phyloP scores from a whole-genome alignment of 2,888 invertebrate genomes.

The Latheticus oryzae region DNA sequence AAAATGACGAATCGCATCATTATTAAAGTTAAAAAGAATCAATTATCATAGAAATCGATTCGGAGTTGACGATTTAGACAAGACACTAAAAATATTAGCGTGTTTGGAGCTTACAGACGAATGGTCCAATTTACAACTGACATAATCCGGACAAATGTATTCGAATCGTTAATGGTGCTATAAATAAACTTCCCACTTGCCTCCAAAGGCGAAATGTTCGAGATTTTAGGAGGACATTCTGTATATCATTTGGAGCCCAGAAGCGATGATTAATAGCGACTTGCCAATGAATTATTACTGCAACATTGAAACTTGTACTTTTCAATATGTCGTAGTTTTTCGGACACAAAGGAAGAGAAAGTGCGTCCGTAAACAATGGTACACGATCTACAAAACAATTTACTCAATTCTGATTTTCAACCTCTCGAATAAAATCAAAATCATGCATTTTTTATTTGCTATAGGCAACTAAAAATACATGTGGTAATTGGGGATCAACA shows the following conservation, averaged over 20 bases:
- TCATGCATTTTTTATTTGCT: too few relatives aligned
- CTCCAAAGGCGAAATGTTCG: conserved; percentile 21
- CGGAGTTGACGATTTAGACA: conserved; percentile 17
- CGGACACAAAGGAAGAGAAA: conserved; percentile 17
- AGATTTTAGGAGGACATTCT: conserved; percentile 20
- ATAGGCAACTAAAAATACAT: too few relatives aligned
- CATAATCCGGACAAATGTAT: conserved; percentile 35
- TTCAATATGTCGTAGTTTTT: conserved; percentile 5
- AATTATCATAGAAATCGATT: conserved; percentile 29
- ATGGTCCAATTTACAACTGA: conserved; percentile 34
- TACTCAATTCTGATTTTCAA: too few relatives aligned
- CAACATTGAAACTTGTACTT: conserved; percentile 2
- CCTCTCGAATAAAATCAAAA: too few relatives aligned
- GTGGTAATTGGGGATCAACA: too few relatives aligned
- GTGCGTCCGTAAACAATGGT: conserved; percentile 1
- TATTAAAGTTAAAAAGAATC: conserved; percentile 12
- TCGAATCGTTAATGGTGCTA: conserved; percentile 31
- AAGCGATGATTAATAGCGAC: conserved; percentile 20
- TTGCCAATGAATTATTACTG: conserved; percentile 10
- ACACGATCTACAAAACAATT: too few relatives aligned
- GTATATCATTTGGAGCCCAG: conserved; percentile 14
- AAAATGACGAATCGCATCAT: conserved; percentile 6
- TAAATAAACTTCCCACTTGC: conserved; percentile 33
- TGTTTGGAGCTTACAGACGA: conserved; percentile 24
- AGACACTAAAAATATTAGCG: conserved; percentile 23